These are phyloP conservation scores for Pangasius krempfi DNA, from an alignment of 2,797 vertebrate species.

Conservation along the genomic window DNA sequence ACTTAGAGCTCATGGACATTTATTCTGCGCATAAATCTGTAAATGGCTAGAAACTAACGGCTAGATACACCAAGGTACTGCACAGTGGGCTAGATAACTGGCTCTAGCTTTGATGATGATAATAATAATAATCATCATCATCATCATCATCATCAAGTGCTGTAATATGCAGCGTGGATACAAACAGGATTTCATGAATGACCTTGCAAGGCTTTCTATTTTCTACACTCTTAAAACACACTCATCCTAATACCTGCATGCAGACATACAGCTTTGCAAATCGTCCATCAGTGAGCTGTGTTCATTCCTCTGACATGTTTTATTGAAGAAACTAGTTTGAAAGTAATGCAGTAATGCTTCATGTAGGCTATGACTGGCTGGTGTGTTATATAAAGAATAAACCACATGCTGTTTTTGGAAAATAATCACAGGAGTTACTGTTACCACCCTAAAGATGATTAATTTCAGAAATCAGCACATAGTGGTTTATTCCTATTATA, in stretches of 20 bases:
- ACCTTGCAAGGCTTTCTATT: not conserved
- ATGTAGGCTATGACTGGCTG: not conserved
- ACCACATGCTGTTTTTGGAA: not conserved
- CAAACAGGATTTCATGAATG: not conserved
- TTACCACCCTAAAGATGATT: too few relatives aligned
- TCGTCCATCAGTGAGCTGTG: not conserved
- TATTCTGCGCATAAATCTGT: not conserved
- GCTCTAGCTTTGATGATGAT: not conserved
- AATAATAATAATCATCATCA: fast-evolving
- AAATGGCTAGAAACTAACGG: not conserved
- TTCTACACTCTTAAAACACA: not conserved
- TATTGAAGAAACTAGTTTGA: not conserved
- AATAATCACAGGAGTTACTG: not conserved
- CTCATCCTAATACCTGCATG: not conserved
- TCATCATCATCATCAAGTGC: too few relatives aligned
- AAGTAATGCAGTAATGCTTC: not conserved
- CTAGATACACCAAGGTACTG: not conserved
- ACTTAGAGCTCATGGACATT: not conserved
- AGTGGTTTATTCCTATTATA: not conserved
- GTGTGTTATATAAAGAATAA: not conserved
- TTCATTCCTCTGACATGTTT: not conserved
- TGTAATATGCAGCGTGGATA: not conserved
- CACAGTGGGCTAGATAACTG: too few relatives aligned
- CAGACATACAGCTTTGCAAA: not conserved
- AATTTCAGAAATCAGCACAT: not conserved